Conservation (phyloP, 2,888 invertebrate genomes). For the Drosophila mercatorum region DNA sequence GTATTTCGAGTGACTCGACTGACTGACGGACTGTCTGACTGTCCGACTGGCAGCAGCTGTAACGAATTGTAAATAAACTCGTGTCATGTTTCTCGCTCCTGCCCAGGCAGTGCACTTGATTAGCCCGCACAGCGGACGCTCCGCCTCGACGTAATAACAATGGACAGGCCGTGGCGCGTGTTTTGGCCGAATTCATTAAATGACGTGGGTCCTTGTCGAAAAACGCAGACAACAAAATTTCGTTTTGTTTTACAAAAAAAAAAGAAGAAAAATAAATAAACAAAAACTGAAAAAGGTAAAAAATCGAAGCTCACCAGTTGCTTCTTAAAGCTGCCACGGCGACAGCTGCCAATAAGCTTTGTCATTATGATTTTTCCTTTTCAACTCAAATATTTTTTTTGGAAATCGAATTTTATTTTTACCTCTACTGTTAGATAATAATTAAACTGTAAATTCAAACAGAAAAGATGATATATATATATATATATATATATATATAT, state of each 20-base stretch:
- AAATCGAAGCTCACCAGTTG: conserved; percentile 50
- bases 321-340: conserved; percentile 28
- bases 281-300: background rate
- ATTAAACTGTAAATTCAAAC: no score
- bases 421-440: no score
- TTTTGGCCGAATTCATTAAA: conserved; percentile 44
- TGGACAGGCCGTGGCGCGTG: conserved; percentile 24
- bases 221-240: conserved; percentile 18
- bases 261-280: background rate
- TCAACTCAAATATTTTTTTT: background rate
- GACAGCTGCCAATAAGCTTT: conserved; percentile 58
- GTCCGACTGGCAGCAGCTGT: conserved; percentile 40
- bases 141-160: conserved; percentile 25
- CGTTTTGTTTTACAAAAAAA: conserved; percentile 10
- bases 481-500: no score
- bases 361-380: conserved; percentile 31
- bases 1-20: background rate
- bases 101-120: conserved; percentile 65
- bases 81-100: conserved; percentile 35
- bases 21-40: conserved; percentile 3
- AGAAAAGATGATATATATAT: no score
- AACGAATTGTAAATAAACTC: conserved; percentile 32
- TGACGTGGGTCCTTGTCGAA: conserved; percentile 42
- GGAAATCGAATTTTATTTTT: background rate
- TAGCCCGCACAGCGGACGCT: conserved; percentile 47